Evolutionary conservation across 2,888 invertebrate species (phyloP).

Genomic region (Nebria brevicollis): DNA sequence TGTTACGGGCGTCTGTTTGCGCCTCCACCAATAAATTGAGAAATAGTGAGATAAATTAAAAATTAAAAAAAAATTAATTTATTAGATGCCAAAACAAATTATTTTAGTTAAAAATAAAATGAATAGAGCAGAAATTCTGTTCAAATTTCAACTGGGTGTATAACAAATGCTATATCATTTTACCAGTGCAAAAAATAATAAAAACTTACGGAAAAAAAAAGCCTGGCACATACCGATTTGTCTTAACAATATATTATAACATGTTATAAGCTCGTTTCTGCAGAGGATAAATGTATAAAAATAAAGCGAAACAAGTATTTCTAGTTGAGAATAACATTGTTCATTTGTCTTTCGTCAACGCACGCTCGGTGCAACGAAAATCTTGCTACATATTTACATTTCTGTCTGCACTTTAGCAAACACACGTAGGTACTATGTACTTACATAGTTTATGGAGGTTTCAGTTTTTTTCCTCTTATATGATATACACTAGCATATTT

Average conservation of each 20-base stretch:
- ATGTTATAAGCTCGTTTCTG: not conserved
- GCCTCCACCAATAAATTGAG: not conserved
- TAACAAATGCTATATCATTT: not conserved
- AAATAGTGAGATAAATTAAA: not conserved
- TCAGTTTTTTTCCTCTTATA: not conserved
- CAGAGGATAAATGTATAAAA: not conserved
- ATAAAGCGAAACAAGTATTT: not conserved
- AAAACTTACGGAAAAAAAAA: not conserved
- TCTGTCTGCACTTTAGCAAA: slow-evolving; percentile 7
- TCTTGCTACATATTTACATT: not conserved
- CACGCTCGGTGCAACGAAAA: slow-evolving; percentile 3
- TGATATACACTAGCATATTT: too few species aligned
- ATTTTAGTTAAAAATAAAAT: too few species aligned
- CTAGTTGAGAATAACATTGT: not conserved
- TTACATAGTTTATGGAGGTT: not conserved
- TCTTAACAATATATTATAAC: not conserved
- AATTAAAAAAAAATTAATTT: too few species aligned
- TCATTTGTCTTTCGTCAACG: not conserved
- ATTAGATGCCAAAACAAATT: too few species aligned
- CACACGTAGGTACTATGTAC: not conserved
- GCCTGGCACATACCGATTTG: not conserved
- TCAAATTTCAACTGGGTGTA: not conserved
- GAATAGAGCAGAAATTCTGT: not conserved
- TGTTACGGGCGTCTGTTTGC: not conserved
- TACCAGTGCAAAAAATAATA: not conserved